phyloP scores from a whole-genome alignment of 2,113 vertebrate genomes.

The Spermophilus dauricus region DNA sequence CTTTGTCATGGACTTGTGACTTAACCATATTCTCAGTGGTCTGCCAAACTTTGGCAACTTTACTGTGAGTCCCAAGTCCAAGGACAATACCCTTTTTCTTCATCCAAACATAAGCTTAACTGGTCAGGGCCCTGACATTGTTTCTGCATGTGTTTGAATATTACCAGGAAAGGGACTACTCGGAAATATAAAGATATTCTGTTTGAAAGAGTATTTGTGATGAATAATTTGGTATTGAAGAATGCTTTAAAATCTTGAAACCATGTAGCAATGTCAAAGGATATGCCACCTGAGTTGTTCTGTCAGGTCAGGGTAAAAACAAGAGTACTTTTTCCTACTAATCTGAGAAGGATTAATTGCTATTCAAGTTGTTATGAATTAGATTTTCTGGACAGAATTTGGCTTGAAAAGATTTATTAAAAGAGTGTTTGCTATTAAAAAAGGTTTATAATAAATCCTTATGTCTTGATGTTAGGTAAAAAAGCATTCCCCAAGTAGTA shows the following conservation, averaged over 20 bases:
- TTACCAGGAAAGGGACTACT: not conserved
- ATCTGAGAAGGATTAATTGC: constrained; percentile 33
- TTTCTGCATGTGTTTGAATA: not conserved
- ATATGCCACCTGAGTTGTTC: not conserved
- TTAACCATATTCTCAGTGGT: not conserved
- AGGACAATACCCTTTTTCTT: not conserved
- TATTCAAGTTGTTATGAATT: not conserved
- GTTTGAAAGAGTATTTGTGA: not conserved
- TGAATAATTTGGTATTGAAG: not conserved
- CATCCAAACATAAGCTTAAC: not conserved
- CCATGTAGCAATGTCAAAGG: not conserved
- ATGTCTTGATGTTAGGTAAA: not conserved
- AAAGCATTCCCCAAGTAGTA: not conserved
- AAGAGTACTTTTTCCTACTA: not conserved
- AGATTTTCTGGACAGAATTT: not conserved
- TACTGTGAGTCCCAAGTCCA: not conserved
- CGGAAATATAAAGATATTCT: not conserved
- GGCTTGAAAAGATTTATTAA: constrained; percentile 18
- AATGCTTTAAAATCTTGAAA: not conserved
- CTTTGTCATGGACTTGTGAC: not conserved
- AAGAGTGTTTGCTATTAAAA: not conserved
- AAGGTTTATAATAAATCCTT: not conserved
- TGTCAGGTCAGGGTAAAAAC: not conserved
- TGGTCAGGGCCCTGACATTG: not conserved
- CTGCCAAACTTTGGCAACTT: not conserved